Base-by-base conservation (phyloP, 1,140 invertebrate genomes). In the Pteromalus puparum region DNA sequence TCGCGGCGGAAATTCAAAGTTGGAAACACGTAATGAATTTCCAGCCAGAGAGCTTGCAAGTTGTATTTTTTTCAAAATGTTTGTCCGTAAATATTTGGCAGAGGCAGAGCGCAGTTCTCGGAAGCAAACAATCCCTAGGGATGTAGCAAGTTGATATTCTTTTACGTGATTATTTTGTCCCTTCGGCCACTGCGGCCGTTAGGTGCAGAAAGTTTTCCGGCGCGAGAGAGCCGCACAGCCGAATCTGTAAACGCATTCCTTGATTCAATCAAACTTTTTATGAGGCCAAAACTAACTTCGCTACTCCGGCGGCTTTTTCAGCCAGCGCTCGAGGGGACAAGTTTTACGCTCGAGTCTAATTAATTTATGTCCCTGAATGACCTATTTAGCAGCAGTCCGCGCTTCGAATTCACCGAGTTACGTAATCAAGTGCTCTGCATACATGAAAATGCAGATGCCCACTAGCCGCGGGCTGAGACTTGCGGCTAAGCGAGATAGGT, bases 241-340 rank as follows among this genome's bases (percentile, higher is more conserved):
- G 18, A 53, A 81, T 46, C 42, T 18, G 38, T 18, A 72, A 72
- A 30, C 42, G 15, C 26, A 15, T 46, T 34, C 13, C 21, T 28
- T 53, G 28, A 72, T 81, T 81, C 13, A 48, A 81, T 73, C 68
- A 72, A 72, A 81, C 70, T 81, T 70, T 73, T 81, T 73, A 5
- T 73, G 24, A 21, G 13, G n/a, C 18, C 5, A 9, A 53, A 81
- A 81, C 46, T 34, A 81, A 81, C 42, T 73, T 46, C 34, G 30
- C 30, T 34, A 34, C 30, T 34, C 21, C 18, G 21, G 15, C 13
- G 6, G 53, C 53, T n/a, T n/a, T 61, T 61, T 61, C 18, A 61
- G 21, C 21, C 18, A 3, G 18, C 15, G 53, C 53, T 61, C 18
- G 53, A 61, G 53, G 4, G 34, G 18, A 7, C 46, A 46, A 61